Evolutionary conservation across 1,140 invertebrate genomes (phyloP), one percentile per base, ranked within the genome.

Genomic region (Augochlora pura): DNA sequence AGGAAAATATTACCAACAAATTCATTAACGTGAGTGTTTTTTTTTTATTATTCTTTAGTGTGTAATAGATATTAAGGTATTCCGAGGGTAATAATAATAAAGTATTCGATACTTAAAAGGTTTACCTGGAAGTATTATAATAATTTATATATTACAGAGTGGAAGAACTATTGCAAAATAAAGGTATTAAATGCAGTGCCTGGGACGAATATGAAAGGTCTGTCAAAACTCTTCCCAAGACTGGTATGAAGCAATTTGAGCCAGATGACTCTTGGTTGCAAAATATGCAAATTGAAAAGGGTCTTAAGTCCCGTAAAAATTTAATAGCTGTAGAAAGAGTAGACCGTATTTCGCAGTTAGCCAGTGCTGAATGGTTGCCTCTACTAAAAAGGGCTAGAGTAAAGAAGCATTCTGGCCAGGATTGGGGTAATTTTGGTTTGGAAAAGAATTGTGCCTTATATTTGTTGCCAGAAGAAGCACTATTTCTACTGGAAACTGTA

Each of bases 401-500:
- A 1, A 94, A 89, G 3, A 94, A 94, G 82, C 93, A 93, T 82
- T 92, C 91, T 71, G 95, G 95, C 38, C 91, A 94, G 25, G 90
- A 94, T 64, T 95, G 94, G 94, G 90, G 93, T 65, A 94, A 90
- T 83, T 93, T 95, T 87, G 95, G 95, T 18, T 90, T 93, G 71
- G 92, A 93, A 84, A 84, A 92, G 23, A 92, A 93, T 70, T 91
- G 91, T 73, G 89, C 89, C 54, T 85, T 94, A 16, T 94, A 93
- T 87, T 89, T 96, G 3, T 91, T 92, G 42, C 94, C 95, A 23
- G 95, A 96, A 89, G 95, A 95, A 92, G 93, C 94, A 46, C 89
- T 95, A 32, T 93, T 94, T 85, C 91, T 95, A 62, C 90, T 95
- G 84, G 95, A 96, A 94, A 92, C 93, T 89, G 95, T 95, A 93